Percentiles rank a stretch among this genome's conserved stretches.
Conservation (phyloP, 1,140 invertebrate species). For the Octopus bimaculoides region DNA sequence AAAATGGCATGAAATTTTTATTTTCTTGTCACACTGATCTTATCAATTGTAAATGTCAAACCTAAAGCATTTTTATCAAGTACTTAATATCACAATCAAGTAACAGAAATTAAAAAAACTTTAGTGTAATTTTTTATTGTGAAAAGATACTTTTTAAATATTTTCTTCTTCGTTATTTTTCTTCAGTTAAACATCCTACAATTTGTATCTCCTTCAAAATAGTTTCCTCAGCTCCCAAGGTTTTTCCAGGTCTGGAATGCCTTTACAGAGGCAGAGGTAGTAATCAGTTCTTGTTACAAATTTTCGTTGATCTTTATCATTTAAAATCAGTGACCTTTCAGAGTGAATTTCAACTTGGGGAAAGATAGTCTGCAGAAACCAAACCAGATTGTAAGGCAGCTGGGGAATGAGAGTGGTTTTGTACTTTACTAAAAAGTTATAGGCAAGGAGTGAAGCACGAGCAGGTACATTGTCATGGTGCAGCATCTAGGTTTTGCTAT, state of each 20-base stretch:
- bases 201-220: neutral
- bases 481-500: neutral
- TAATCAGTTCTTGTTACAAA: neutral
- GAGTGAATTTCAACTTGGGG: neutral
- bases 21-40: too few relatives aligned
- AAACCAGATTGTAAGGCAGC: neutral
- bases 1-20: too few relatives aligned
- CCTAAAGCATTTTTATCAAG: too few relatives aligned
- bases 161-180: too few relatives aligned
- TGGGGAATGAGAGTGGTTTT: neutral
- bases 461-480: neutral
- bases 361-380: neutral
- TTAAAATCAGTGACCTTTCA: constrained; percentile 1
- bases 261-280: neutral
- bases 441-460: neutral
- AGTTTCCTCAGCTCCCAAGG: constrained; percentile 1
- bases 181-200: too few relatives aligned
- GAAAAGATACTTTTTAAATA: too few relatives aligned
- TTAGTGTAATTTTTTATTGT: too few relatives aligned
- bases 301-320: neutral
- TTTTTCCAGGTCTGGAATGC: constrained; percentile 1
- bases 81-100: too few relatives aligned
- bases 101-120: too few relatives aligned
- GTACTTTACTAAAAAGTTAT: neutral
- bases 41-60: too few relatives aligned